phyloP scores from a whole-genome alignment of 2,888 invertebrate genomes.

The Diplazon laetatorius region DNA sequence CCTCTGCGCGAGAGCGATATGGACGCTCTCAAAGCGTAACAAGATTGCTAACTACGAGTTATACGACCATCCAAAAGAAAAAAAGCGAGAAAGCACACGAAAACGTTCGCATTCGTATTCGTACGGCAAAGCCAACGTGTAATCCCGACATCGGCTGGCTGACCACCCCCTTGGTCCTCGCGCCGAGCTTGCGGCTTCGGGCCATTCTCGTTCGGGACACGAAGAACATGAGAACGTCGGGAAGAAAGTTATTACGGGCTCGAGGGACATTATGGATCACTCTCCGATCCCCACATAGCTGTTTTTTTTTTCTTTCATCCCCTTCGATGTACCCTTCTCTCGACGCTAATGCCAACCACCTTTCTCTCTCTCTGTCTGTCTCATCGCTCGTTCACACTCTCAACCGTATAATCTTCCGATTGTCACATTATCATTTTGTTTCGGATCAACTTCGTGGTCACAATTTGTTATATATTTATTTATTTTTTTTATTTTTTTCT shows the following conservation, averaged over 20 bases:
- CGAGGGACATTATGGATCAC: constrained; percentile 5
- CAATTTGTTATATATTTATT: constrained; percentile 75
- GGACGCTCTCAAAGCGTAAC: neutral
- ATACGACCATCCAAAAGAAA: too few species aligned
- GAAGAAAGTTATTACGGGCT: constrained; percentile 1
- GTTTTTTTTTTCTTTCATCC: constrained; percentile 13
- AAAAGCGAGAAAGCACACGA: neutral
- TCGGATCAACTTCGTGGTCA: constrained; percentile 74
- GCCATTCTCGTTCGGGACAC: too few species aligned
- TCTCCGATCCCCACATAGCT: constrained; percentile 17
- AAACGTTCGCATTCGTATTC: constrained; percentile 23
- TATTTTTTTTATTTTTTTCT: constrained; percentile 8
- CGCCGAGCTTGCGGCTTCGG: constrained; percentile 9
- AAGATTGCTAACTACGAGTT: constrained; percentile 16
- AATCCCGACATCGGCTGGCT: constrained; percentile 1
- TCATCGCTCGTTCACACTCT: constrained; percentile 67
- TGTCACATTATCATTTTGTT: constrained; percentile 80
- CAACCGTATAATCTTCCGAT: constrained; percentile 76
- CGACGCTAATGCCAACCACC: constrained; percentile 42
- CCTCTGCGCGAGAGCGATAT: neutral
- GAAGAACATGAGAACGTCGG: constrained; percentile 12
- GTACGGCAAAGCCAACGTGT: neutral
- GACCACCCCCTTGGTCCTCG: neutral
- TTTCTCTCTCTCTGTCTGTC: too few species aligned
- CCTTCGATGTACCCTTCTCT: constrained; percentile 39